Conservation (phyloP, 1,140 invertebrate genomes). For the Steinernema feltiae region DNA sequence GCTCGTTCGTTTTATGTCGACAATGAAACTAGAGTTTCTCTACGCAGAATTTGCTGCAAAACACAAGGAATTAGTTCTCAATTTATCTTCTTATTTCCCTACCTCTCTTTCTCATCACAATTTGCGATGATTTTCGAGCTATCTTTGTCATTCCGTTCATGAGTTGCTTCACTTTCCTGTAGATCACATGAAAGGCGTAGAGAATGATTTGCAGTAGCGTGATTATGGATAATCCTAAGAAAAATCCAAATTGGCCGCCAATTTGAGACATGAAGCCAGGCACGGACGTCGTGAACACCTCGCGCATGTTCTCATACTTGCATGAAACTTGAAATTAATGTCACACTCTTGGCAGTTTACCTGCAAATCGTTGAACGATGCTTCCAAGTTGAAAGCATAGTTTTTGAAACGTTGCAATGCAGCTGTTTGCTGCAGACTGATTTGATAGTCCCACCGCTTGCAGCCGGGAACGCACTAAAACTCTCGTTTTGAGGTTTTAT, state of each 20-base stretch:
- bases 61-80: background rate
- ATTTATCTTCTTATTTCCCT: background rate
- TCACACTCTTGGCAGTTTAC: no score
- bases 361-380: constrained; percentile 51
- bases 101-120: background rate
- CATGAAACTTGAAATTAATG: no score
- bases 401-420: constrained; percentile 40
- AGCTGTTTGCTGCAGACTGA: constrained; percentile 46
- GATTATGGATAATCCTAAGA: constrained; percentile 54
- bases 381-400: constrained; percentile 46
- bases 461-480: constrained; percentile 52
- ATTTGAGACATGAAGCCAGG: constrained; percentile 57
- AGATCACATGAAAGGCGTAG: constrained; percentile 27
- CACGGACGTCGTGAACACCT: constrained; percentile 51
- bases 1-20: no score
- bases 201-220: constrained; percentile 53
- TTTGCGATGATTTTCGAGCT: background rate
- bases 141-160: background rate
- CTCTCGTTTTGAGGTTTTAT: constrained; percentile 14
- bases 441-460: constrained; percentile 50
- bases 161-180: background rate
- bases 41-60: background rate
- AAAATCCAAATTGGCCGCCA: constrained; percentile 55
- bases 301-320: constrained; percentile 53
- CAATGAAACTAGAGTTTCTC: no score